A percentile compares a stretch with the other conserved stretches of the same genome.
These are phyloP conservation scores for Dynastes tityus DNA, from an alignment of 2,888 invertebrate genomes.

Conservation along the genomic window DNA sequence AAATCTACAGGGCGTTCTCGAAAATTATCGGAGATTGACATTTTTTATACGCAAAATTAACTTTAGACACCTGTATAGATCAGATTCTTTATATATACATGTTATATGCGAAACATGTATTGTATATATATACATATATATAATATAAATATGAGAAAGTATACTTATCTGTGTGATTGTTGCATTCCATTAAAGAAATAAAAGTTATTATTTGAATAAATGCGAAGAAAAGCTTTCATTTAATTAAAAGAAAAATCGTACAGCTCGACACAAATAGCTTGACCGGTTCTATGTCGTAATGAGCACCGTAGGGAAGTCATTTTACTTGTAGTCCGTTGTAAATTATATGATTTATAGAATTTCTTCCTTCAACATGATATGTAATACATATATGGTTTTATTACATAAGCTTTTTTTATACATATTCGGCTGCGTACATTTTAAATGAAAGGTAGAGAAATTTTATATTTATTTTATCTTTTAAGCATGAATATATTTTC, in stretches of 20 bases:
- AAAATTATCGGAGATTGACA: background rate
- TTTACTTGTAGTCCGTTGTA: no score
- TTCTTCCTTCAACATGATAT: background rate
- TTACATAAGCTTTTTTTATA: background rate
- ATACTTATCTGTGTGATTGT: background rate
- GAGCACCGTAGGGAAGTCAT: no score
- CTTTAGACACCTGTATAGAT: background rate
- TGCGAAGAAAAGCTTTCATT: no score
- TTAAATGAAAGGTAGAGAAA: background rate
- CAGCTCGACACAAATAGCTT: no score
- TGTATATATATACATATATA: background rate
- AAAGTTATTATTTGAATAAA: no score
- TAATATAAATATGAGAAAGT: background rate
- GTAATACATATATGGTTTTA: constrained; percentile 18
- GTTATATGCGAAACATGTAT: background rate
- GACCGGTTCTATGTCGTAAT: no score
- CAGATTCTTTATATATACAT: background rate
- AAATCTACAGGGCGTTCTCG: background rate
- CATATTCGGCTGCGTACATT: background rate
- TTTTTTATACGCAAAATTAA: background rate
- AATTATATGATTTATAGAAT: no score
- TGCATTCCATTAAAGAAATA: constrained; percentile 27
- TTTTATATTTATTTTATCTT: background rate
- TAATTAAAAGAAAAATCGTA: no score
- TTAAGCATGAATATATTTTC: constrained; percentile 28